Evolutionary conservation across 1,140 invertebrate genomes (phyloP).

Genomic region (Diabrotica undecimpunctata): DNA sequence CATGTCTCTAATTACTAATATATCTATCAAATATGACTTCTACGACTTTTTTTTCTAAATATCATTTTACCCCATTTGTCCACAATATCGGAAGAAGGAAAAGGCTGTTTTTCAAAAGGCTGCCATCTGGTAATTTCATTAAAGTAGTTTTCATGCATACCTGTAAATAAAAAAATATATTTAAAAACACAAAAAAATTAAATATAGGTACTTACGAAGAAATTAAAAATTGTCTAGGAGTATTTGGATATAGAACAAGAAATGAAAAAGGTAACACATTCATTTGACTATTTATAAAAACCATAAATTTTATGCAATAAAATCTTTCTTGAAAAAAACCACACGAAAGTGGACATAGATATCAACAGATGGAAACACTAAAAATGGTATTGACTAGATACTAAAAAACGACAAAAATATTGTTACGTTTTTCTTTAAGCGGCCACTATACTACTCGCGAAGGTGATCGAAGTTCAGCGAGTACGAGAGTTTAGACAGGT

Average conservation of each 20-base stretch:
- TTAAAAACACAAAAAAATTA: background rate
- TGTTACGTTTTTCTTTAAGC: too few relatives aligned
- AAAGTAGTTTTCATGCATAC: background rate
- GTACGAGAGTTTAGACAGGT: too few relatives aligned
- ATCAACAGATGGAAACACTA: too few relatives aligned
- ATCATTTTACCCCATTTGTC: conserved; percentile 30
- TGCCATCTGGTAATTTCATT: conserved; percentile 23
- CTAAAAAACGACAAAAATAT: too few relatives aligned
- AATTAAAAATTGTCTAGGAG: background rate
- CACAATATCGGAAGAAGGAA: conserved; percentile 10
- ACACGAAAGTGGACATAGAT: background rate
- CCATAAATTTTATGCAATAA: background rate
- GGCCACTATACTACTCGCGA: too few relatives aligned
- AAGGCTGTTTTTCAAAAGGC: conserved; percentile 23
- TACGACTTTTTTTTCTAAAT: conserved; percentile 8
- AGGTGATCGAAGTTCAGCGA: too few relatives aligned
- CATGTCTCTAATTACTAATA: too few relatives aligned
- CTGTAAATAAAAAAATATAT: background rate
- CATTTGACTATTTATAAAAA: background rate
- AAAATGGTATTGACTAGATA: too few relatives aligned
- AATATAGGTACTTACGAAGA: background rate
- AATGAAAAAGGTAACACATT: background rate
- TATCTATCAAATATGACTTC: too few relatives aligned
- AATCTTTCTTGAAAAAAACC: background rate
- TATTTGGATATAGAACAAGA: background rate